Evolutionary conservation across 2,797 vertebrate genomes (phyloP), one percentile per base, ranked within the genome.

Genomic region (Cuculus canorus): DNA sequence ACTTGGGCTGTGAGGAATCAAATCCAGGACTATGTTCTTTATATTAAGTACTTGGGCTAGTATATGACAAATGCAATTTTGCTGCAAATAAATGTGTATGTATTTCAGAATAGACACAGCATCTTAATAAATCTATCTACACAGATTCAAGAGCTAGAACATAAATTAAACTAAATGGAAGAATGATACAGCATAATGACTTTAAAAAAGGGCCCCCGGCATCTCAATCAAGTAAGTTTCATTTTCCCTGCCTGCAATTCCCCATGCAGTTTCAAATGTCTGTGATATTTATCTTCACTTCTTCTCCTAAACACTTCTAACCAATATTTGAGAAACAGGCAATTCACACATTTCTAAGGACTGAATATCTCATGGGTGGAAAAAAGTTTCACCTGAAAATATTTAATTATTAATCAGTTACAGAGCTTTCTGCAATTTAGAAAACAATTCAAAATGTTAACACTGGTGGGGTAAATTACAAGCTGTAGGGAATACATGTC

Each of bases 91-190:
- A 90, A 90, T 35, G 13, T 48, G 19, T 27, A 80, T 27, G 7
- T 82, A 54, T 91, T 96, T 84, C 59, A 75, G 70, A 80, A 72
- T 3, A 82, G 30, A 81, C 37, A 83, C 9, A 28, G 33, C 73
- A 56, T 77, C 17, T 70, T 88, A 86, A 90, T 94, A 78, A 86
- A 91, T 88, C 54, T 88, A 63, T 61, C 63, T 63, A 24, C 14
- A 84, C 22, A 86, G 13, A 69, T 82, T 83, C 54, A 83, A 80
- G 30, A 65, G 13, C 50, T 23, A 73, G 82, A 92, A 91, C 66
- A 81, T 76, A 90, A 95, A 96, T 93, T 92, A 69, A 37, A 75
- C 57, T 64, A 89, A 95, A 94, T 54, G 13, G 47, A 88, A 94
- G 33, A 94, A 90, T 71, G 35, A 82, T 77, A 54, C 13, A 59